phyloP scores from a whole-genome alignment of 53 echinoderm and acorn worm genomes.

The Antedon mediterranea region DNA sequence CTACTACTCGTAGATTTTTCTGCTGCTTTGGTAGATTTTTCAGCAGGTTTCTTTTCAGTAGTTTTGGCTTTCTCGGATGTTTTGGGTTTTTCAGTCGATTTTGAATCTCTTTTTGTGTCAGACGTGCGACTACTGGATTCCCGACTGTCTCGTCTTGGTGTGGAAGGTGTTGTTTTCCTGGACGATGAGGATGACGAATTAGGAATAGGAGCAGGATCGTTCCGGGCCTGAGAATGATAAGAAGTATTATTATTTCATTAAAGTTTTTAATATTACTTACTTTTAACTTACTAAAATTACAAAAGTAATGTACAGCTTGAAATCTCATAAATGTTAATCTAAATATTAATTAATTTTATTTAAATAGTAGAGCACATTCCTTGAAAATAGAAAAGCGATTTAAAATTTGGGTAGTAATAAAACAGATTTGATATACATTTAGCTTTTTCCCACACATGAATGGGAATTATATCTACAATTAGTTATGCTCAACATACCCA shows the following conservation, averaged over 20 bases:
- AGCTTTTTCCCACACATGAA: too few relatives aligned
- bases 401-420: too few relatives aligned
- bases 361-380: too few relatives aligned
- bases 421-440: too few relatives aligned
- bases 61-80: not conserved
- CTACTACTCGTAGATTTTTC: not conserved
- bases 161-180: not conserved
- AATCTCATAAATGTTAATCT: too few relatives aligned
- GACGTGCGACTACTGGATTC: not conserved
- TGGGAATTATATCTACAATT: too few relatives aligned
- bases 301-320: too few relatives aligned
- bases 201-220: not conserved
- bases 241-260: too few relatives aligned
- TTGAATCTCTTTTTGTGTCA: not conserved
- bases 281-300: too few relatives aligned
- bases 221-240: not conserved
- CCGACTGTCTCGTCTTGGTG: not conserved
- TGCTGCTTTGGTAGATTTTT: not conserved
- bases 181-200: not conserved
- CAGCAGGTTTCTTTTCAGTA: not conserved
- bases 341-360: too few relatives aligned
- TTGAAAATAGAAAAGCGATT: too few relatives aligned
- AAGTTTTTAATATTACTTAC: too few relatives aligned
- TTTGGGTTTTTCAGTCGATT: not conserved
- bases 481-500: constrained; percentile 44